These are phyloP conservation scores for Lepidostoma basale DNA, from an alignment of 1,140 invertebrate genomes.

Conservation along the genomic window DNA sequence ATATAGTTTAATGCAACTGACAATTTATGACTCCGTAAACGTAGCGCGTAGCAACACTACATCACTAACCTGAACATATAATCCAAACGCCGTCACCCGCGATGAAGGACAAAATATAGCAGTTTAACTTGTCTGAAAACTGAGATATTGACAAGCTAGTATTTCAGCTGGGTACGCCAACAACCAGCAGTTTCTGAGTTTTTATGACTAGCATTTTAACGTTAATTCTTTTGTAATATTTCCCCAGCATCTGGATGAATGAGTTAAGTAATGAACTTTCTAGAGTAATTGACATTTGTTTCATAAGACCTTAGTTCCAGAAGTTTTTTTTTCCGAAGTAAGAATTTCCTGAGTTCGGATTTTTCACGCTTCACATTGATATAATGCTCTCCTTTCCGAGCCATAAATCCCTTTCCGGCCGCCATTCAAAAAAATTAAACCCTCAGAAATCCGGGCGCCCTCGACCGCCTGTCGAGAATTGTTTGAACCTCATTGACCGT, in stretches of 20 bases:
- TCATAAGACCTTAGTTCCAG: not conserved
- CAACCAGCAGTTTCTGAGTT: too few relatives aligned
- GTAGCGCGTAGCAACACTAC: too few relatives aligned
- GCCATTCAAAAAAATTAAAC: slow-evolving; percentile 22
- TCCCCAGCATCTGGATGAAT: not conserved
- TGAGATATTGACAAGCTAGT: too few relatives aligned
- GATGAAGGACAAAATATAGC: too few relatives aligned
- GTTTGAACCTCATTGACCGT: slow-evolving; percentile 33
- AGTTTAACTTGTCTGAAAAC: too few relatives aligned
- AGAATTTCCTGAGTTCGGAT: not conserved
- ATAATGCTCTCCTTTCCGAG: slow-evolving; percentile 5
- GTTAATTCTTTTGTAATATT: not conserved
- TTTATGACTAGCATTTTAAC: too few relatives aligned
- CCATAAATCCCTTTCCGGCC: not conserved
- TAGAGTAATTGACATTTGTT: not conserved
- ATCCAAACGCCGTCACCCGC: too few relatives aligned
- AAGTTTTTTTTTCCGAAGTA: not conserved
- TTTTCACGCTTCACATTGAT: slow-evolving; percentile 2
- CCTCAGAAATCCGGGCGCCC: not conserved
- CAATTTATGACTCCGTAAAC: too few relatives aligned
- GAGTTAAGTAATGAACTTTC: slow-evolving; percentile 1
- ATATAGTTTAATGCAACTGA: too few relatives aligned
- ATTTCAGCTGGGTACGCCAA: too few relatives aligned
- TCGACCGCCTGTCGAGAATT: not conserved
- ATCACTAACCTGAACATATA: too few relatives aligned